Base-by-base conservation (phyloP, 2,888 invertebrate species). In the Loripinus fragilis region DNA sequence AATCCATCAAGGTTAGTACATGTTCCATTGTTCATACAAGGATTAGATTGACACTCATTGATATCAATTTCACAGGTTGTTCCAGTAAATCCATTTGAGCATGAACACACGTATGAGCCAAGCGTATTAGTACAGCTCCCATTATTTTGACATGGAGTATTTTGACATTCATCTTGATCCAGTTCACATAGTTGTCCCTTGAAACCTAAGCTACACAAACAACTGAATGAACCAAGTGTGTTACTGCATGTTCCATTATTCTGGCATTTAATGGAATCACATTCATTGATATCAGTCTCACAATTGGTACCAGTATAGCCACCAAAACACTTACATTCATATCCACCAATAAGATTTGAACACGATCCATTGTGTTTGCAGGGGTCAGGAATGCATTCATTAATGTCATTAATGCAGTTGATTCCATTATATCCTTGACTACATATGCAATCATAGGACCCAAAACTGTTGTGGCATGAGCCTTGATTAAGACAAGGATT, bases 61-160 rank as follows among this genome's bases (percentile, higher is more conserved):
- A 60, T 33, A 10, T 60, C 60, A 1, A 7, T 15, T 33, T 33
- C 20, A 20, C 60, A 60, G 33, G 5, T 17, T 2, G 8, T 33
- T 3, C 60, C 60, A 2, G 17, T 10, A 17, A 12, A 60, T 2
- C 60, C 60, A 33, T 33, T 3, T 28, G 1, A 2, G 33, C 60
- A 60, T 17, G 3, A 28, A 23, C 60, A 60, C 5, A 3, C 20
- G 33, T 60, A 60, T 2, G 60, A 33, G 8, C 60, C 60, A 20
- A 20, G 2, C 8, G 15, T 30, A 33, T 60, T 60, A 3, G 3
- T 3, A 28, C 60, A 60, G 7, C 2, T 60, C 28, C 8, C 60
- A 35, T 82, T 80, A 74, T 87, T 83, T 64, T 70, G 28, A 74
- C 87, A 87, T 20, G 84, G 78, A 17, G 3, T 60, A 8, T 17